Evolutionary conservation across 2,888 invertebrate genomes (phyloP).

Genomic region (Euspilapteryx auroguttella): DNA sequence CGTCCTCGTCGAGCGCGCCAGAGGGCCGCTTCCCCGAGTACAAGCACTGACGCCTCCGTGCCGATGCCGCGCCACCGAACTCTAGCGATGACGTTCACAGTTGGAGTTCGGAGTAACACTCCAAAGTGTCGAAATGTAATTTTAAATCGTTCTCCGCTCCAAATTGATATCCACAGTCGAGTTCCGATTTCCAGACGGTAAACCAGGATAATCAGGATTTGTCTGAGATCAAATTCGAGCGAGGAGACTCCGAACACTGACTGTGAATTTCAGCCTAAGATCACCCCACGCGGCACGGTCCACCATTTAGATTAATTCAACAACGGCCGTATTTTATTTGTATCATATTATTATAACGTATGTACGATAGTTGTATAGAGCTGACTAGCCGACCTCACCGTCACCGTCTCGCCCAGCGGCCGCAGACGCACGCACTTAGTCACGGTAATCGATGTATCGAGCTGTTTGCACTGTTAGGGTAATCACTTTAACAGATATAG

Average conservation of each 20-base stretch:
- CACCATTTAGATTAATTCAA: too few relatives aligned
- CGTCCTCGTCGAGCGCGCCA: constrained; percentile 48
- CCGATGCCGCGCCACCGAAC: constrained; percentile 15
- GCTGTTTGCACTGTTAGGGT: constrained; percentile 28
- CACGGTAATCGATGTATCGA: constrained; percentile 16
- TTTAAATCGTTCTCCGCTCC: too few relatives aligned
- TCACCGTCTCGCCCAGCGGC: constrained; percentile 4
- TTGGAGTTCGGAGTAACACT: too few relatives aligned
- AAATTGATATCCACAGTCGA: too few relatives aligned
- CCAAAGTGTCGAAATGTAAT: too few relatives aligned
- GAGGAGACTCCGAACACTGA: too few relatives aligned
- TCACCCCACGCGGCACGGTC: too few relatives aligned
- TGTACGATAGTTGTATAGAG: constrained; percentile 3
- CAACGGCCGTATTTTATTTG: neutral
- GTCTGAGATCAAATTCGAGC: too few relatives aligned
- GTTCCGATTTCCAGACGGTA: too few relatives aligned
- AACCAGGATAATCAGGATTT: neutral
- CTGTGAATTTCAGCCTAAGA: too few relatives aligned
- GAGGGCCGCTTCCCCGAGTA: constrained; percentile 70
- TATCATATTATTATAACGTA: constrained; percentile 2
- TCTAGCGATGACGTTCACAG: too few relatives aligned
- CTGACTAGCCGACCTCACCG: constrained; percentile 1
- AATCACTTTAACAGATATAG: constrained; percentile 30
- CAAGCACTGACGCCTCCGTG: constrained; percentile 68
- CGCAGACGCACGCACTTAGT: constrained; percentile 7